A percentile compares a stretch with the other conserved stretches of the same genome.
phyloP scores from a whole-genome alignment of 2,113 vertebrate species.

The Martes martes region DNA sequence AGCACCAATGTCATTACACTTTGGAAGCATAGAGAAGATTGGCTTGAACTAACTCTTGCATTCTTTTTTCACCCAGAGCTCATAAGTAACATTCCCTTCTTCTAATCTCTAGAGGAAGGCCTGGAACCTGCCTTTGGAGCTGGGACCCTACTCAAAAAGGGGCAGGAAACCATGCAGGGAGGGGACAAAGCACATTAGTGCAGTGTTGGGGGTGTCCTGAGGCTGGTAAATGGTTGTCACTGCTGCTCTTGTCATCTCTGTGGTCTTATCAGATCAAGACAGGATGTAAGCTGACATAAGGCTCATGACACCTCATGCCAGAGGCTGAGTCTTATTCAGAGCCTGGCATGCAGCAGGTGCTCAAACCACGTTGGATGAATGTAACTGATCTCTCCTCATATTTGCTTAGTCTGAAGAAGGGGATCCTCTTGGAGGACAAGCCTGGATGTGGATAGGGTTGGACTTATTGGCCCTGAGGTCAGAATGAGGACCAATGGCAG shows the following conservation, averaged over 20 bases:
- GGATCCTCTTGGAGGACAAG: background rate
- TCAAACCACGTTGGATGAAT: background rate
- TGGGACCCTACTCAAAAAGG: background rate
- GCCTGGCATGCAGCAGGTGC: background rate
- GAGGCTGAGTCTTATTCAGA: background rate
- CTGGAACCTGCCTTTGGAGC: background rate
- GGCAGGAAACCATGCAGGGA: background rate
- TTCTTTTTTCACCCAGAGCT: background rate
- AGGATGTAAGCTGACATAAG: background rate
- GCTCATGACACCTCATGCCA: background rate
- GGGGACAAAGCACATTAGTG: rapidly evolving
- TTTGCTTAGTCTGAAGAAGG: background rate
- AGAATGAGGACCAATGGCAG: background rate
- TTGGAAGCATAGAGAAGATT: background rate
- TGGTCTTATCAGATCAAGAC: background rate
- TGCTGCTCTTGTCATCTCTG: background rate
- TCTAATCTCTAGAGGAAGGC: background rate
- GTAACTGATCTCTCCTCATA: background rate
- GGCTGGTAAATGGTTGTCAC: no score
- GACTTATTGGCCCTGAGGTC: background rate
- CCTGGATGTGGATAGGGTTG: background rate
- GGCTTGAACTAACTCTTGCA: no score
- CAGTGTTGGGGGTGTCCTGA: background rate
- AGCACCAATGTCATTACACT: background rate
- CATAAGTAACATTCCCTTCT: background rate